Percentiles rank a stretch among this genome's conserved stretches.
Evolutionary conservation across 2,797 vertebrate species (phyloP).

Genomic region (Manis javanica): DNA sequence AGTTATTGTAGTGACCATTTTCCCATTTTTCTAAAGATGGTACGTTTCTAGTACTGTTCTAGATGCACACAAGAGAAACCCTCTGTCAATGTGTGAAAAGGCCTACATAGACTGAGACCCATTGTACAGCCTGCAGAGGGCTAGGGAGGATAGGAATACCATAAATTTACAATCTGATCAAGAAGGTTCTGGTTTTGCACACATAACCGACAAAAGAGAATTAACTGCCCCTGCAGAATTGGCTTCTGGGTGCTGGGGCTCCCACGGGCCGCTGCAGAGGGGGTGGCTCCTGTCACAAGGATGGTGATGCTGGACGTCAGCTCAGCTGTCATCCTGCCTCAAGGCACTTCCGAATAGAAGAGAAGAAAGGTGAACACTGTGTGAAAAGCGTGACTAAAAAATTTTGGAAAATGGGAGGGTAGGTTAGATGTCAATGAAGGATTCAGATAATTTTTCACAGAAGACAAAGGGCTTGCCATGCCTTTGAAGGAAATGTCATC

Average conservation of each 20-base stretch:
- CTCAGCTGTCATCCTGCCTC: not conserved
- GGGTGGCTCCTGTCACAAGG: accelerated
- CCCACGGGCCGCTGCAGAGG: accelerated
- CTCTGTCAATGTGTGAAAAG: not conserved
- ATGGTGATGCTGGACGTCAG: not conserved
- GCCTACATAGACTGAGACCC: not conserved
- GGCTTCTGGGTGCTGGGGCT: not conserved
- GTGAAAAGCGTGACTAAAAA: conserved; percentile 39
- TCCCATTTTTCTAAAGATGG: not conserved
- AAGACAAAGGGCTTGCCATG: conserved; percentile 6
- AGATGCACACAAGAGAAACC: not conserved
- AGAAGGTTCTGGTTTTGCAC: not conserved
- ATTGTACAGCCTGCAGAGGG: not conserved
- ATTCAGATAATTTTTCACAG: conserved; percentile 75
- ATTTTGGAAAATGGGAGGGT: conserved; percentile 56
- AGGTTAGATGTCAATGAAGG: conserved; percentile 65
- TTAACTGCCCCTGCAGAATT: not conserved
- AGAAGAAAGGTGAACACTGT: not conserved
- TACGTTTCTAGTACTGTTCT: not conserved
- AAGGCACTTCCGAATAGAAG: not conserved
- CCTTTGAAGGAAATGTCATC: conserved; percentile 64
- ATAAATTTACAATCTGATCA: not conserved
- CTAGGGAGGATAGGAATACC: not conserved
- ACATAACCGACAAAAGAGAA: not conserved
- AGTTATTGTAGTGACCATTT: not conserved